These are phyloP conservation scores for Zeus faber DNA, from an alignment of 2,113 vertebrate genomes.

Conservation along the genomic window DNA sequence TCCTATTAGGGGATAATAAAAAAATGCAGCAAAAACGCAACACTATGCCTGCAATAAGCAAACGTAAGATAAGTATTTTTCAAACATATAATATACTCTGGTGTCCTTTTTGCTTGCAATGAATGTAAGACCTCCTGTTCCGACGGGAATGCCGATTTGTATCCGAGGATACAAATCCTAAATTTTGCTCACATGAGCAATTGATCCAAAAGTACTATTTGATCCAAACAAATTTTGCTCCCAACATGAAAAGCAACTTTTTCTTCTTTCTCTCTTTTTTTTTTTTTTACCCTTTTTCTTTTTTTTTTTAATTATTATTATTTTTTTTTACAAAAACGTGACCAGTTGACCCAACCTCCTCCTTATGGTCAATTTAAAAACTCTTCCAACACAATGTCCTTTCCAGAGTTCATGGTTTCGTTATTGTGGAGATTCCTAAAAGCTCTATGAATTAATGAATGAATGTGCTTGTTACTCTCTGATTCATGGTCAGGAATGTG, in stretches of 20 bases:
- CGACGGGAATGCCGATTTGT: conserved; percentile 68
- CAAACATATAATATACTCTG: conserved; percentile 25
- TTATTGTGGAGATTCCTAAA: conserved; percentile 34
- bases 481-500: conserved; percentile 56
- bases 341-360: conserved; percentile 45
- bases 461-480: conserved; percentile 48
- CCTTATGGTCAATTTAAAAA: conserved; percentile 45
- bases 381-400: conserved; percentile 38
- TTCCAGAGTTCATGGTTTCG: conserved; percentile 38
- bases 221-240: conserved; percentile 73
- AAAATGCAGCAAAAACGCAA: conserved; percentile 20
- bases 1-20: conserved; percentile 10
- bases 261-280: conserved; percentile 31
- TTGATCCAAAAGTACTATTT: conserved; percentile 66
- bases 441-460: conserved; percentile 32
- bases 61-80: conserved; percentile 28
- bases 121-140: conserved; percentile 61
- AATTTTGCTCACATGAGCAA: conserved; percentile 50
- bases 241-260: conserved; percentile 54
- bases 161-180: conserved; percentile 48
- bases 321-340: conserved; percentile 57
- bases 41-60: conserved; percentile 27
- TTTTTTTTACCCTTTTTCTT: too few species aligned
- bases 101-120: conserved; percentile 37
- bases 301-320: too few species aligned